Evolutionary conservation across 2,797 vertebrate species (phyloP), one percentile per base, ranked within the genome.

Genomic region (Sciaenops ocellatus): DNA sequence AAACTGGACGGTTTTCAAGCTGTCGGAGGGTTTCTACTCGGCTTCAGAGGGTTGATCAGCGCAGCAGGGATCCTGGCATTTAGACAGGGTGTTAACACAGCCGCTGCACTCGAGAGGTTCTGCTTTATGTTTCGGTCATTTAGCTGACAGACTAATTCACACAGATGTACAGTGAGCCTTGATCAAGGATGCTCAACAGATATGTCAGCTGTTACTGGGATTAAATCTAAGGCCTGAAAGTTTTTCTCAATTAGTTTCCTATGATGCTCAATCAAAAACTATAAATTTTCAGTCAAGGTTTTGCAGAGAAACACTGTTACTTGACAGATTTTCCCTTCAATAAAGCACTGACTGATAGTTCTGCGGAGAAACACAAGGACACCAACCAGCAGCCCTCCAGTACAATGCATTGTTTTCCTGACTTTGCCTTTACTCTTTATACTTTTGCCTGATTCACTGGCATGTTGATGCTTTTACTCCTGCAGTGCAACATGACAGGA

Each of bases 31-130:
- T 57, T 80, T 52, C 55, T 78, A 52, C 54, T 60, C 42, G 8
- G 76, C 85, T 63, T 79, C 69, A 71, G 73, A 82, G 65, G 64
- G 71, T 72, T 80, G 73, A 30, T 68, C 26, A 28, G 60, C 38
- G 0, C 80, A 70, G 74, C 80, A 10, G 84, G 71, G 57, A 66
- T 57, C 11, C 82, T 77, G 56, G 68, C 70, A 46, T 44, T 7
- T 52, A 3, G 69, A 85, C 46, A 0, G 52, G 41, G 54, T 30
- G 66, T 67, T 69, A 65, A 75, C 68, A 60, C 64, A 16, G 71
- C 59, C 2, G 6, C 44, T 20, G 73, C 54, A 52, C 57, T 74
- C 16, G 28, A 63, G 11, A 72, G 71, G 41, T 56, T 22, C 48
- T 7, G 22, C 69, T 78, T 82, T 71, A 80, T 41, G 55, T 87